A percentile compares a stretch with the other conserved stretches of the same genome.
phyloP scores from a whole-genome alignment of 2,113 vertebrate species.

The Antennarius striatus region DNA sequence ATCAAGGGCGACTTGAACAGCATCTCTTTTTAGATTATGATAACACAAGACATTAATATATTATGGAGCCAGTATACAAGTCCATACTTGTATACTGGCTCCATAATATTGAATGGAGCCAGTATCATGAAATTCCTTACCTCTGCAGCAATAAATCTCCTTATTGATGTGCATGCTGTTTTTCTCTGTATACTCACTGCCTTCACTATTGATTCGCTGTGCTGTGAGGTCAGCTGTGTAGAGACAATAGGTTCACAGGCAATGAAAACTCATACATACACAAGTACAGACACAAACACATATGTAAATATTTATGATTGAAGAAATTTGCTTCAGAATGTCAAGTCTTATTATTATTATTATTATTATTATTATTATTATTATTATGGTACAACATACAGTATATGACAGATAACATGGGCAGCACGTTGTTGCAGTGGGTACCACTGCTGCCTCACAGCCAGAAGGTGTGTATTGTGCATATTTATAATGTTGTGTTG shows the following conservation, averaged over 20 bases:
- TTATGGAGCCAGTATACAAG: conserved; percentile 30
- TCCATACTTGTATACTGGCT: conserved; percentile 5
- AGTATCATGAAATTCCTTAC: conserved; percentile 38
- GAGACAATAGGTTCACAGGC: conserved; percentile 10
- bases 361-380: too few species aligned
- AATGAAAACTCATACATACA: not conserved
- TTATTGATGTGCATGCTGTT: conserved; percentile 55
- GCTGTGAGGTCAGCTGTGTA: conserved; percentile 46
- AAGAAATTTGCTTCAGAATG: too few species aligned
- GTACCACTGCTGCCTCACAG: too few species aligned
- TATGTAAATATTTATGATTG: too few species aligned
- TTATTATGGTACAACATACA: too few species aligned
- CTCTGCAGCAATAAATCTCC: conserved; percentile 58
- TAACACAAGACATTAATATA: conserved; percentile 42
- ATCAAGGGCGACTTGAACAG: conserved; percentile 14
- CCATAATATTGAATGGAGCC: conserved; percentile 40
- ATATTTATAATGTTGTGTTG: not conserved
- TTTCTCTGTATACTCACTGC: conserved; percentile 56
- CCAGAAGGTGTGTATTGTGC: not conserved
- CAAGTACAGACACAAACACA: too few species aligned
- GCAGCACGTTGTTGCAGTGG: too few species aligned
- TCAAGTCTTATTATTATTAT: too few species aligned
- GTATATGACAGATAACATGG: too few species aligned
- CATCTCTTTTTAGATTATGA: conserved; percentile 12
- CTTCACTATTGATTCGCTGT: conserved; percentile 61